Percentiles rank a stretch among this genome's conserved stretches.
Evolutionary conservation across 1,140 invertebrate species (phyloP).

Genomic region (Leptinotarsa undecemlineata): DNA sequence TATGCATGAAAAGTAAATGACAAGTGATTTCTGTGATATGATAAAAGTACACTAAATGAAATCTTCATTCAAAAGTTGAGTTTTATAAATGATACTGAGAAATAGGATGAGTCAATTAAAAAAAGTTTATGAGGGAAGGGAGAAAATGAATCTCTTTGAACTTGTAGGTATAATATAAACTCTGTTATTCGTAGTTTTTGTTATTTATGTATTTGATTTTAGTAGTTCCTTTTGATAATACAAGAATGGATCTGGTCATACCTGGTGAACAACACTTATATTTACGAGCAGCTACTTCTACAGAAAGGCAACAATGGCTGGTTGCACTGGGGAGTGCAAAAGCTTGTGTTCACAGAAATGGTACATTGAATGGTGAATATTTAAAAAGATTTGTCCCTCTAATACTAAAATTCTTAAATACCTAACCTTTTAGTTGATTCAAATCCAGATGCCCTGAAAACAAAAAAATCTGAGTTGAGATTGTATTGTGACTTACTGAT

Average conservation of each 20-base stretch:
- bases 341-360: conserved; percentile 65
- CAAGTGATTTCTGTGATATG: not conserved
- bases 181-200: conserved; percentile 13
- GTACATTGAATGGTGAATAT: conserved; percentile 55
- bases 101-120: too few species aligned
- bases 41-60: not conserved
- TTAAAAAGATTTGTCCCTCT: not conserved
- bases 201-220: conserved; percentile 41
- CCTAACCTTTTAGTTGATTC: conserved; percentile 40
- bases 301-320: conserved; percentile 79
- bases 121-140: too few species aligned
- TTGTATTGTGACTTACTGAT: conserved; percentile 82
- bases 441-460: conserved; percentile 63
- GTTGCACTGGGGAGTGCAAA: conserved; percentile 81
- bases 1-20: too few species aligned
- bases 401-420: conserved; percentile 1
- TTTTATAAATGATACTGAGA: not conserved
- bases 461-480: conserved; percentile 78
- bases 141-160: not conserved
- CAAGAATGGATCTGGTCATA: conserved; percentile 76
- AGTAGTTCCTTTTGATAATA: conserved; percentile 74
- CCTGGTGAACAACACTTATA: conserved; percentile 83
- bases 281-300: conserved; percentile 71
- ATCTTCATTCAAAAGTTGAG: not conserved
- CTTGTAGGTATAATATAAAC: conserved; percentile 8